Conservation (phyloP, 2,113 vertebrate genomes). For the Spilogale gracilis region DNA sequence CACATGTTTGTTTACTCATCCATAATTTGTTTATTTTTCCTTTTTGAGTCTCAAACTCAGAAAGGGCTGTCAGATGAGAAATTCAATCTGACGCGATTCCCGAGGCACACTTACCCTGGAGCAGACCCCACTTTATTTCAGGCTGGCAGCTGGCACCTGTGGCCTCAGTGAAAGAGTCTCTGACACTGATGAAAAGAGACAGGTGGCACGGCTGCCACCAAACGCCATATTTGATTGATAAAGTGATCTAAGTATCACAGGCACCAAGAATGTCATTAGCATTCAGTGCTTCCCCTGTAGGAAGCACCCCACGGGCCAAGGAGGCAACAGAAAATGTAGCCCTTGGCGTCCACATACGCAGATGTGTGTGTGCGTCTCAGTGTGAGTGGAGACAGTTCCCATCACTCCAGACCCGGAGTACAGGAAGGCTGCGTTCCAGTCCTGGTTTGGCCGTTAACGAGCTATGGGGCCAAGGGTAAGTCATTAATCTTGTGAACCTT, state of each 20-base stretch:
- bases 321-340: background rate
- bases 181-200: conserved; percentile 91
- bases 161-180: conserved; percentile 74
- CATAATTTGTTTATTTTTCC: conserved; percentile 84
- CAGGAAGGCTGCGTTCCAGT: background rate
- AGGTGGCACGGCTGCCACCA: conserved; percentile 91
- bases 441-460: background rate
- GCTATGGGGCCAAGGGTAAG: accelerated
- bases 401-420: too few species aligned
- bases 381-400: background rate
- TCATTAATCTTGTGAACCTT: background rate
- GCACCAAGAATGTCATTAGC: conserved; percentile 79
- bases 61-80: conserved; percentile 76
- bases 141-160: conserved; percentile 88
- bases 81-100: conserved; percentile 70
- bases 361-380: background rate
- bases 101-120: conserved; percentile 75
- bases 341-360: background rate
- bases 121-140: conserved; percentile 85
- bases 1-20: conserved; percentile 72
- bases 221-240: conserved; percentile 89
- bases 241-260: conserved; percentile 82
- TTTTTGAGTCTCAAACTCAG: conserved; percentile 70
- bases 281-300: conserved; percentile 5
- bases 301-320: background rate